Base-by-base conservation (phyloP, 2,888 invertebrate genomes). In the Drosophila ezoana region DNA sequence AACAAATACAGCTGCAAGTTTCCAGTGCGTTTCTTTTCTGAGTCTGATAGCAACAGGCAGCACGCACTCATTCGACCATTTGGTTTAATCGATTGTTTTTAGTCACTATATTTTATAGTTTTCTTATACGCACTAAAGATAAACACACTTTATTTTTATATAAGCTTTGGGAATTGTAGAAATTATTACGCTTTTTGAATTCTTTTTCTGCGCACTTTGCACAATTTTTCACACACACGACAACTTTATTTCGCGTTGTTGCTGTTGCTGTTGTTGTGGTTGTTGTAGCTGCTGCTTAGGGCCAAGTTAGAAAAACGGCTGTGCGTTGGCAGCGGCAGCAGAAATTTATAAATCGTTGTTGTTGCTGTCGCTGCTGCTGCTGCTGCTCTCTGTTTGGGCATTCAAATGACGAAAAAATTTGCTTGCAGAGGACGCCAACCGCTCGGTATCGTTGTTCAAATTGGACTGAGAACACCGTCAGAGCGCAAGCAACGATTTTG, bases 361-460 rank as follows among this genome's bases (percentile, higher is more conserved):
- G 70, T 58, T 20, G 40, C 47, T 35, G 60, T 47, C 20, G 38
- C 58, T 54, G 49, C 43, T 66, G 45, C 33, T 72, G 48, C 41
- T 73, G 53, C 41, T 58, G 67, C 72, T 78, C 54, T 61, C 59
- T 78, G 62, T 69, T 70, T 63, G 72, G 65, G 59, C 71, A 71
- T 62, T 62, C 53, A 53, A 61, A 66, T 75, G 66, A 68, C 78
- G 72, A 62, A 72, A 67, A 48, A 62, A 53, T 66, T 63, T 78
- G 66, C 68, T 78, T 75, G 78, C 78, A 78, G 72, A 83, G 80
- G 79, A 86, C 86, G 83, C 61, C 89, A 81, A 91, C 91, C 90
- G 89, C 90, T 90, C 91, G 90, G 90, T 87, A 89, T 90, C 91
- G 90, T 87, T 81, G 91, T 90, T 90, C 86, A 91, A 91, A 90